Base-by-base conservation (phyloP, 2,888 invertebrate species). In the Sisyra nigra region DNA sequence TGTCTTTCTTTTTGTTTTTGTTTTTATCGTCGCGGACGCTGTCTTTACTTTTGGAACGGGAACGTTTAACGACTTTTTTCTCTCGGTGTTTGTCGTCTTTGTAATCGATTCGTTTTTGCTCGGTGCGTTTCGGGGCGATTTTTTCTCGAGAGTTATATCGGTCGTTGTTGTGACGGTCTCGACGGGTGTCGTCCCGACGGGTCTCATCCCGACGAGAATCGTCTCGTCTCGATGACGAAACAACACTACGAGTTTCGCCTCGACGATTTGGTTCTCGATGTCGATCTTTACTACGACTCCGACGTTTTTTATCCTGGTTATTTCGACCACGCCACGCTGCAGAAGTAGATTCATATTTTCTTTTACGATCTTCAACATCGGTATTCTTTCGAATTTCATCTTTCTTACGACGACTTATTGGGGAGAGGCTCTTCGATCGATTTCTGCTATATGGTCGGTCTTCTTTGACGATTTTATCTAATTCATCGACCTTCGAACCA, bases 401-500 rank as follows among this genome's bases (percentile, higher is more conserved):
- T 37, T 53, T 52, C 37, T 56, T 54, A 47, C 63, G 53, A 45
- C 55, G 57, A 57, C 57, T 69, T 61, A 54, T 71, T 52, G 55
- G 75, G 54, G 55, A 76, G 61, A 55, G 66, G 57, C 60, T 72
- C 44, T 63, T 55, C 1, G 61, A 57, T 31, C 61, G 55, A 46
- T 54, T 59, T 10, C 61, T 55, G 36, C 54, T 57, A 41, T 57
- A 56, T 2, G 72, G 65, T 51, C 71, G 73, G 7, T 71, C 63
- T 45, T 78, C 74, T 52, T 69, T 62, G 7, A 53, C 49, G 24
- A 61, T 57, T 49, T 65, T 62, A 38, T 69, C 66, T 9, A 65
- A 52, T 48, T 74, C 74, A 46, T 80, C 80, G 1, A 84, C 69
- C 63, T 82, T 81, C 1, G 80, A 79, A 1, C 86, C 87, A 3